These are phyloP conservation scores for Oedothorax gibbosus DNA, from an alignment of 1,140 invertebrate genomes.

Conservation along the genomic window DNA sequence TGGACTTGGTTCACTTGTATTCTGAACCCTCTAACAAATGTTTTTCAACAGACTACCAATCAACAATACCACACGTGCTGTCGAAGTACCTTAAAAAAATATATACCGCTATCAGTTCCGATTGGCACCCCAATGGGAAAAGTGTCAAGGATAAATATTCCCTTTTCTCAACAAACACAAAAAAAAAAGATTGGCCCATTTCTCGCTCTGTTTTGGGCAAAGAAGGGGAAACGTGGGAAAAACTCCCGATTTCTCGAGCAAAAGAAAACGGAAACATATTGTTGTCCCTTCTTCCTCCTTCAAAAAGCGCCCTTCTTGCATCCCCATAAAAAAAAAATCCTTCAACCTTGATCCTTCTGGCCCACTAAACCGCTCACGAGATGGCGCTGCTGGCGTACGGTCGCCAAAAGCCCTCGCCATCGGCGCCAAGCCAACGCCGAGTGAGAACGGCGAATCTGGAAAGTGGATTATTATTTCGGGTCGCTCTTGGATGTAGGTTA, in stretches of 20 bases:
- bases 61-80: no score
- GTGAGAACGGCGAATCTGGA: background rate
- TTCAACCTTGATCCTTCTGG: slow-evolving; percentile 54
- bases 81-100: no score
- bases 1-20: no score
- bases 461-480: no score
- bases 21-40: no score
- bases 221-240: slow-evolving; percentile 27
- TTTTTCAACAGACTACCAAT: no score
- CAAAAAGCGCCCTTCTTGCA: background rate
- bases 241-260: background rate
- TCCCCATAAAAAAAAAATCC: background rate
- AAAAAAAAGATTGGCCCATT: background rate
- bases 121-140: background rate
- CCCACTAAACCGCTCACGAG: slow-evolving; percentile 57
- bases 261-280: slow-evolving; percentile 50
- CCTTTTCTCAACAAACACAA: no score
- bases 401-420: no score
- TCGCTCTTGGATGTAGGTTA: background rate
- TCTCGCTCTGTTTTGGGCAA: background rate
- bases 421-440: background rate
- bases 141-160: slow-evolving; percentile 15
- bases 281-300: slow-evolving; percentile 27
- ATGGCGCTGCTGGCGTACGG: slow-evolving; percentile 22
- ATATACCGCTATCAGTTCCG: no score